Conservation (phyloP, 2,797 vertebrate species). For the Margarornis squamiger region DNA sequence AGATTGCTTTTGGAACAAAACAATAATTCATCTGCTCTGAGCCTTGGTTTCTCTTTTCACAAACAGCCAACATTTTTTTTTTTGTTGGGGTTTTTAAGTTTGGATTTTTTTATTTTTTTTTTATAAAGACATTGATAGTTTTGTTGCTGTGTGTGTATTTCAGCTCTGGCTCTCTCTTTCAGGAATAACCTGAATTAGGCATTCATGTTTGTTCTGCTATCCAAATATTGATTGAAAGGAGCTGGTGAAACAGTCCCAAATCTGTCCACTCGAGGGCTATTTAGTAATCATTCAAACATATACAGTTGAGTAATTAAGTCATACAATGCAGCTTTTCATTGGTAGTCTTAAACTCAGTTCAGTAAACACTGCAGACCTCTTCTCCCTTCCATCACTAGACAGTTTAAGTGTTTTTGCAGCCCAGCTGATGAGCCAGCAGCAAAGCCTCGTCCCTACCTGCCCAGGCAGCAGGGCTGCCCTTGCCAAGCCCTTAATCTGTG, state of each 20-base stretch:
- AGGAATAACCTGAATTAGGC: not conserved
- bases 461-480: not conserved
- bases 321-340: not conserved
- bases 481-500: not conserved
- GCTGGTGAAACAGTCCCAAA: not conserved
- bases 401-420: not conserved
- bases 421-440: not conserved
- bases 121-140: not conserved
- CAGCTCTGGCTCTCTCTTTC: not conserved
- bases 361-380: not conserved
- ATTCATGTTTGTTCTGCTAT: not conserved
- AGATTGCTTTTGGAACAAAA: not conserved
- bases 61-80: not conserved
- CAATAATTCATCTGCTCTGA: not conserved
- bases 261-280: not conserved
- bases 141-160: not conserved
- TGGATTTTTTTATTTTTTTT: not conserved
- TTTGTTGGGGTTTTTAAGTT: not conserved
- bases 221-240: not conserved
- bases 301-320: not conserved
- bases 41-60: not conserved
- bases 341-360: not conserved
- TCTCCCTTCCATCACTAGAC: not conserved
- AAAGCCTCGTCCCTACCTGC: not conserved
- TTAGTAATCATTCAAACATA: not conserved